Evolutionary conservation across 1,140 invertebrate genomes (phyloP), one percentile per base, ranked within the genome.

Genomic region (Brachionus paranguensis): DNA sequence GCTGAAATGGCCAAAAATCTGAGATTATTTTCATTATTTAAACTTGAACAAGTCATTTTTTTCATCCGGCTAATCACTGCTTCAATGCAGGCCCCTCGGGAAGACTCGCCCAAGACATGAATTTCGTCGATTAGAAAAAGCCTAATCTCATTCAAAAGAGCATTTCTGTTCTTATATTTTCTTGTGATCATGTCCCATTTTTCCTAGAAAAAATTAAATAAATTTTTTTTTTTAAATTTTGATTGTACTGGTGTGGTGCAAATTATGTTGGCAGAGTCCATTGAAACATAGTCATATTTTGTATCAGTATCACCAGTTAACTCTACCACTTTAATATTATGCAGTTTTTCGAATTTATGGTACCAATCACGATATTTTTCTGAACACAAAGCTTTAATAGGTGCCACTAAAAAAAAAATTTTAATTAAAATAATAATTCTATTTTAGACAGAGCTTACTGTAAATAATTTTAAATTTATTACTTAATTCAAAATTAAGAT

Each of bases 121-220:
- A 90, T 87, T 88, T 90, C 94, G 89, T 95, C 94, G 81, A 95
- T 93, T n/a, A 95, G 89, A 86, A 95, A 92, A 6, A 95, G 88
- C 85, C 92, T 92, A 10, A 94, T 90, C 1, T 91, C 87, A 85
- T 92, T 89, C 27, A 94, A 91, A 24, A 94, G 85, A 47, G 88
- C 86, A 84, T 89, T 90, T 85, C 93, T 91, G 85, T 93, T 92
- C 85, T 91, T 91, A 93, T 93, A 94, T 85, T 91, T 91, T 85
- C 94, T 90, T 0, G 93, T 94, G 60, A 94, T 86, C 83, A 92
- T 92, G 87, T 95, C 94, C 93, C 93, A 95, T 89, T 95, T 95
- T 88, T 95, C 94, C 90, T 90, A 84, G 14, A 86, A 70, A 76
- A 45, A 70, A 85, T 11, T 45, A n/a, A 41, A n/a, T 6, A 41